These are phyloP conservation scores for Diarsia dahlii DNA, from an alignment of 2,888 invertebrate species.

Conservation along the genomic window DNA sequence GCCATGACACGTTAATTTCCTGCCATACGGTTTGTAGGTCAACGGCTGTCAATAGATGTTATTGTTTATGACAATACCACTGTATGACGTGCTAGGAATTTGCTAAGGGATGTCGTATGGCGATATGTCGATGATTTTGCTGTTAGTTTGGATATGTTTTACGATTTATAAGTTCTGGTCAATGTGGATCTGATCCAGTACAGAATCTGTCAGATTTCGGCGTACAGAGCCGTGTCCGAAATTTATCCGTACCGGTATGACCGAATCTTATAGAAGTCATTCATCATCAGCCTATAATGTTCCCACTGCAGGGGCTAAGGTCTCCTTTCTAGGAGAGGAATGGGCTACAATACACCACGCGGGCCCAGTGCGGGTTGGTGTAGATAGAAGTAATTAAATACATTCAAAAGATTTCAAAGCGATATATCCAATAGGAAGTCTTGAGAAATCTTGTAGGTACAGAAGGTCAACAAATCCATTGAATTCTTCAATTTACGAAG, in stretches of 20 bases:
- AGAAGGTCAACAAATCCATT: not conserved
- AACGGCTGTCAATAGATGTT: constrained; percentile 51
- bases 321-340: too few species aligned
- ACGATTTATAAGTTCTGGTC: not conserved
- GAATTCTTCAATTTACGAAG: not conserved
- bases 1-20: constrained; percentile 73
- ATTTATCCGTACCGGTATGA: not conserved
- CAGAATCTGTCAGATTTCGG: not conserved
- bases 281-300: too few species aligned
- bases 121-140: not conserved
- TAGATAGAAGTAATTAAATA: too few species aligned
- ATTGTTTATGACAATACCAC: constrained; percentile 39
- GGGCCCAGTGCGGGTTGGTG: too few species aligned
- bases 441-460: not conserved
- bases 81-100: constrained; percentile 24
- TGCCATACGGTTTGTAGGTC: constrained; percentile 68
- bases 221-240: not conserved
- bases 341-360: too few species aligned
- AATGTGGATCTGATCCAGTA: not conserved
- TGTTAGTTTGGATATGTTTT: not conserved
- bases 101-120: not conserved
- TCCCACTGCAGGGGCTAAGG: too few species aligned
- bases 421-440: too few species aligned
- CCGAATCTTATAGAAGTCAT: too few species aligned
- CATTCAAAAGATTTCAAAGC: too few species aligned